Evolutionary conservation across 2,888 invertebrate genomes (phyloP), one percentile per base, ranked within the genome.

Genomic region (Maniola hyperantus): DNA sequence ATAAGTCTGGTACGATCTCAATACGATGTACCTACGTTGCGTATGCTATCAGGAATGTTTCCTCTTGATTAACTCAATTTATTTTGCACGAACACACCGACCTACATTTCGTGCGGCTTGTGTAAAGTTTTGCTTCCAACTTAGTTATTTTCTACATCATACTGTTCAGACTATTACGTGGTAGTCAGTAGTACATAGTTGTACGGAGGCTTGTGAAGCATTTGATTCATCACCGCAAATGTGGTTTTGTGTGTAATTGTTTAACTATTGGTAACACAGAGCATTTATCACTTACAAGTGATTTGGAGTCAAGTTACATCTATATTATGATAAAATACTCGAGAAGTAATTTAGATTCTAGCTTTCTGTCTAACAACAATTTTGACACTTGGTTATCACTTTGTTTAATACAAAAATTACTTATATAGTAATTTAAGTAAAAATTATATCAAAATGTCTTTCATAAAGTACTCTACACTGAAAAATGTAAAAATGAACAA

Each of bases 21-120:
- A 50, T 64, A 69, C 60, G 66, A 61, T 64, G 68, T 70, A n/a
- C n/a, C n/a, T n/a, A 71, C 64, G 68, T 69, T 73, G 71, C 69
- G 66, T 67, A 71, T 60, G 68, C 44, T 69, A 67, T 60, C 50
- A 60, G 68, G 73, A 63, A 71, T 71, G 73, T 73, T 72, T 74
- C 73, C 73, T 69, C 70, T 73, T 73, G 72, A 74, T 74, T 74
- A 70, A 68, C 63, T 72, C 74, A 72, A 74, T 73, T 74, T 74
- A 73, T 74, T 72, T 72, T 70, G 73, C 74, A 74, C 72, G 72
- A 73, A 68, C 71, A 67, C 68, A 71, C 64, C 71, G 72, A 73
- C 72, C 74, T 64, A 71, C 67, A 62, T 71, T 54, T 50, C 20
- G 44, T 34, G 15, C 53, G 34, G 57, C 62, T 65, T 67, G 66